Base-by-base conservation (phyloP, 1,140 invertebrate genomes). In the Oncopeltus fasciatus region DNA sequence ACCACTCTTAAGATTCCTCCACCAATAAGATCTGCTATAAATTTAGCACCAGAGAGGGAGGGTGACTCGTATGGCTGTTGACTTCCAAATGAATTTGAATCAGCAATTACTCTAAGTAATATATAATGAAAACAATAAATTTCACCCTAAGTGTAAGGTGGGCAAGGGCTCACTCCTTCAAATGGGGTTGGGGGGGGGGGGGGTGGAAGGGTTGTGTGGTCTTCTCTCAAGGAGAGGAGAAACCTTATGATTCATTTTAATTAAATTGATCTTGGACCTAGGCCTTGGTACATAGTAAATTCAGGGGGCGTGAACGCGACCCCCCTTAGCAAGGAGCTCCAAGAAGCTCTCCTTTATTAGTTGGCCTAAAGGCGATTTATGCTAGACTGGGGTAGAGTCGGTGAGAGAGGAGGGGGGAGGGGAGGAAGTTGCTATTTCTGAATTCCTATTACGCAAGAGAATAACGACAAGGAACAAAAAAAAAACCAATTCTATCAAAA, bases 201-300 rank as follows among this genome's bases (percentile, higher is more conserved):
- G 21, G 18, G 4, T 5, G 46, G 46, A 49, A 49, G 46, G 46
- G 16, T 49, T 49, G 16, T 49, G 16, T 8, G n/a, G n/a, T n/a
- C n/a, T n/a, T n/a, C n/a, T 49, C 21, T 49, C 24, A 12, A 21
- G 24, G 20, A 56, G n/a, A 5, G n/a, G n/a, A n/a, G n/a, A 12
- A 12, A 58, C 5, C 28, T 58, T 58, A 58, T 58, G 57, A 58
- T 58, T 58, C 57, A 58, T 58, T 58, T 58, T 58, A 58, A 58
- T 58, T 29, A 58, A 58, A 58, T 58, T 33, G n/a, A 58, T 58
- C 9, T 27, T 29, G 5, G 14, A 27, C 28, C 8, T 18, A 18
- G n/a, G 29, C n/a, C 29, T 29, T 29, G 28, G 57, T 29, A 21
- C 8, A 21, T n/a, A n/a, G 21, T 18, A n/a, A 21, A 21, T 27